These are phyloP conservation scores for Oligia fasciuncula DNA, from an alignment of 2,888 invertebrate genomes.

Conservation along the genomic window DNA sequence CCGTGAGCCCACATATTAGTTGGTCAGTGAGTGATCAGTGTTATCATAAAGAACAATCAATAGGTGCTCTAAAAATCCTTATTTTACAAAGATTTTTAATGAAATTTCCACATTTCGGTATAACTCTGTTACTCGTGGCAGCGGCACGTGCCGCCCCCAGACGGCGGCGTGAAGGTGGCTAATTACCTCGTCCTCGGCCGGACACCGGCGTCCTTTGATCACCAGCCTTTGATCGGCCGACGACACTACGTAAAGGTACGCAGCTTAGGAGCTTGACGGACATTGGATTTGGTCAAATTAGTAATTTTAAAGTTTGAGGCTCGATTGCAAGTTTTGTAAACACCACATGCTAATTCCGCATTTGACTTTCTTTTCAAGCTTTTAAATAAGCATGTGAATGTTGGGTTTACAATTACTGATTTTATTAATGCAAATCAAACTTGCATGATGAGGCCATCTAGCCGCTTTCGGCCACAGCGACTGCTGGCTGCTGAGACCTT, in stretches of 20 bases:
- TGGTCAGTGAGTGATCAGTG: not conserved
- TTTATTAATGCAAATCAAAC: not conserved
- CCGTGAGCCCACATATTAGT: not conserved
- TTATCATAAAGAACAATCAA: not conserved
- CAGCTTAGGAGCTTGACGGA: constrained; percentile 63
- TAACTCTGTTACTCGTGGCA: constrained; percentile 20
- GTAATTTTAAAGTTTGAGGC: not conserved
- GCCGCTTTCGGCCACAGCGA: not conserved
- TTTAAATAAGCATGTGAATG: not conserved
- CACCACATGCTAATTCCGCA: not conserved
- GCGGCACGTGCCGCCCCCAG: constrained; percentile 66
- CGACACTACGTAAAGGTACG: constrained; percentile 63
- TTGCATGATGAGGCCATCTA: not conserved
- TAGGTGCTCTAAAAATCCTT: not conserved
- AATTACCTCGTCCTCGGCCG: constrained; percentile 79
- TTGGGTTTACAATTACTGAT: not conserved
- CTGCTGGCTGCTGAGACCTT: not conserved
- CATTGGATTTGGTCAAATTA: constrained; percentile 34
- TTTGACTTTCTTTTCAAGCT: not conserved
- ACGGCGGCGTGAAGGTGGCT: constrained; percentile 74
- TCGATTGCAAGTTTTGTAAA: not conserved
- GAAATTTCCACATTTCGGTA: not conserved
- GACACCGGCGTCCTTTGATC: constrained; percentile 85
- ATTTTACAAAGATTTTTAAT: constrained; percentile 5
- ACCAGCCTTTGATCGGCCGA: constrained; percentile 82